Evolutionary conservation across 2,888 invertebrate species (phyloP), one percentile per base, ranked within the genome.

Genomic region (Protophormia terraenovae): DNA sequence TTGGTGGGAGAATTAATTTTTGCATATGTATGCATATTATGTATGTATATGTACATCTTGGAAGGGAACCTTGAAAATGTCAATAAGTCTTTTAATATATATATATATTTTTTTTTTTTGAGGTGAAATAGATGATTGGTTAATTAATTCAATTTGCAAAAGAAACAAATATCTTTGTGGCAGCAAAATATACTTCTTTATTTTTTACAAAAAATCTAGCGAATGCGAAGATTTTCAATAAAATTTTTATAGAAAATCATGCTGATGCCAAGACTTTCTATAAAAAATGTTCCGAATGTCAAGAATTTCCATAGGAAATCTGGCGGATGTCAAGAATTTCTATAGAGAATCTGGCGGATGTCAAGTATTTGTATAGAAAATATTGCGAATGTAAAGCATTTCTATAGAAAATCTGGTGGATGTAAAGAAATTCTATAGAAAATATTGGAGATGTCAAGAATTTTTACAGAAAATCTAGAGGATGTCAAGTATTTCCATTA

Each of bases 21-120:
- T 29, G 5, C 1, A 60, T 6, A 38, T 60, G 2, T 32, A 60
- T 27, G n/a, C n/a, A n/a, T n/a, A n/a, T n/a, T n/a, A n/a, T n/a
- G n/a, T n/a, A n/a, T n/a, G n/a, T n/a, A n/a, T n/a, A n/a, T n/a
- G n/a, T n/a, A n/a, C n/a, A n/a, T n/a, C n/a, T n/a, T n/a, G n/a
- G n/a, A n/a, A n/a, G 14, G 0, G 12, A 78, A 78, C 60, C 69
- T 62, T 69, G 69, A 69, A 78, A 60, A 60, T 69, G 29, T 38
- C 60, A 69, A 50, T 24, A 60, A n/a, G n/a, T 38, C 16, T 55
- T 71, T 16, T 27, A 69, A 0, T 22, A 16, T 27, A 12, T n/a
- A n/a, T n/a, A n/a, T n/a, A n/a, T n/a, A n/a, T n/a, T n/a, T n/a
- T n/a, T n/a, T n/a, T n/a, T 7, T 8, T 58, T 55, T 27, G 16